Evolutionary conservation across 2,113 vertebrate species (phyloP).

Genomic region (Galemys pyrenaicus): DNA sequence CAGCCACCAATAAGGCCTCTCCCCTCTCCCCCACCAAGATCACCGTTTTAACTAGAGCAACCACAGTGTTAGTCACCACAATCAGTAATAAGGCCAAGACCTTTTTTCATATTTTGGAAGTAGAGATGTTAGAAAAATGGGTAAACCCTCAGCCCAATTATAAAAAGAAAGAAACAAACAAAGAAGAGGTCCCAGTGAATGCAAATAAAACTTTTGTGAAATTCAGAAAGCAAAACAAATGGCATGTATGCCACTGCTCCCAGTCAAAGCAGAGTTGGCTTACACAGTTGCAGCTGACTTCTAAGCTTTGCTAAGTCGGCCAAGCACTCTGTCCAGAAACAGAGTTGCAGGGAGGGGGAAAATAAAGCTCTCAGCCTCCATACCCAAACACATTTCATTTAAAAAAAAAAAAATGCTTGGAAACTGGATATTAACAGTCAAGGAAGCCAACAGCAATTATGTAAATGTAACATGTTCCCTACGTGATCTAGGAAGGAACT

Average conservation of each 20-base stretch:
- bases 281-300: constrained; percentile 61
- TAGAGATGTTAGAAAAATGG: constrained; percentile 40
- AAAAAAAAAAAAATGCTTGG: constrained; percentile 64
- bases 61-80: constrained; percentile 77
- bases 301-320: constrained; percentile 65
- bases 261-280: constrained; percentile 2
- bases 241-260: not conserved
- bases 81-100: constrained; percentile 73
- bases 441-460: constrained; percentile 69
- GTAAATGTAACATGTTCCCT: constrained; percentile 30
- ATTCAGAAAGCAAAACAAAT: constrained; percentile 62
- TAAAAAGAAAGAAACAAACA: not conserved
- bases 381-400: constrained; percentile 71
- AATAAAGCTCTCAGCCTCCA: constrained; percentile 71
- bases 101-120: constrained; percentile 62
- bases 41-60: constrained; percentile 63
- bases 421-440: constrained; percentile 46
- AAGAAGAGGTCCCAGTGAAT: constrained; percentile 1
- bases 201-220: constrained; percentile 36
- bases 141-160: constrained; percentile 26
- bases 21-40: constrained; percentile 69
- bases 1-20: constrained; percentile 36
- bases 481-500: constrained; percentile 28
- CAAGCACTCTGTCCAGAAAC: constrained; percentile 57
- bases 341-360: constrained; percentile 62